A percentile compares a stretch with the other conserved stretches of the same genome.
phyloP scores from a whole-genome alignment of 1,140 invertebrate species.

The Lanistes nyassanus region DNA sequence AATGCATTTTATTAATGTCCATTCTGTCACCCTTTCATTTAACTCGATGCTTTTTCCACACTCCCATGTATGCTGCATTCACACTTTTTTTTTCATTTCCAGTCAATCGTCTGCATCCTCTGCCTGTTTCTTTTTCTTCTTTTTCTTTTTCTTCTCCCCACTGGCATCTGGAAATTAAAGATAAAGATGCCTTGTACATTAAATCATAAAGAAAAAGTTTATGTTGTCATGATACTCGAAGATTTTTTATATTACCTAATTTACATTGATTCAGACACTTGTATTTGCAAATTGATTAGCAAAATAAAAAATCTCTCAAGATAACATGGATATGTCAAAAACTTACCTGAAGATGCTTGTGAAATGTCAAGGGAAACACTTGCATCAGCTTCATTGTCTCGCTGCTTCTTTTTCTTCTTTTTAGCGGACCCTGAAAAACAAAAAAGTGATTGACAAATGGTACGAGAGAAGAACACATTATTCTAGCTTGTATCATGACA shows the following conservation, averaged over 20 bases:
- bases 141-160: constrained; percentile 49
- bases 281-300: too few species aligned
- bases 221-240: not conserved
- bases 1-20: not conserved
- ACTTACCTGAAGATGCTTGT: constrained; percentile 1
- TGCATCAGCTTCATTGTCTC: not conserved
- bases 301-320: not conserved
- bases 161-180: constrained; percentile 25
- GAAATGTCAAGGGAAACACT: not conserved
- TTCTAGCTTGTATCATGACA: too few species aligned
- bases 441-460: not conserved
- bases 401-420: constrained; percentile 33
- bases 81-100: too few species aligned
- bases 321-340: not conserved
- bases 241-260: not conserved
- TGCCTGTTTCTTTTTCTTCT: constrained; percentile 49
- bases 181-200: not conserved
- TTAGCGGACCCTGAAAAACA: not conserved
- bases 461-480: not conserved
- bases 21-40: not conserved
- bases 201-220: not conserved
- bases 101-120: constrained; percentile 29
- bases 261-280: too few species aligned
- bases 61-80: too few species aligned
- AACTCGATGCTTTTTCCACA: too few species aligned